Base-by-base conservation (phyloP, 2,113 vertebrate genomes). In the Struthio camelus region DNA sequence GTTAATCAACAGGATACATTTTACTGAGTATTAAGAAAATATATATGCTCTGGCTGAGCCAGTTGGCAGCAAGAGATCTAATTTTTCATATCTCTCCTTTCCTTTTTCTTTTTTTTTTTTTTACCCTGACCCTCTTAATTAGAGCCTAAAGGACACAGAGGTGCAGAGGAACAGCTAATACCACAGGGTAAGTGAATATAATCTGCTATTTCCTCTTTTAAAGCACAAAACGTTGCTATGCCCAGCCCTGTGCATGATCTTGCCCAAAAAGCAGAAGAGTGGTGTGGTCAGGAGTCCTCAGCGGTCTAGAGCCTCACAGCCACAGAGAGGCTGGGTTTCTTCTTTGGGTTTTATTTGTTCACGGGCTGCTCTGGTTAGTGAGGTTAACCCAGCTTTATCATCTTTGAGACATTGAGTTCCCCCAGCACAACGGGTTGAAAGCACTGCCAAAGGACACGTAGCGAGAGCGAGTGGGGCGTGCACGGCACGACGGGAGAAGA, bases 1-100 rank as follows among this genome's bases (percentile, higher is more conserved):
- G 86, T 93, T 96, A 95, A 96, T 96, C 95, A 96, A 89, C 93
- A 96, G 87, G 77, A 85, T 71, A 79, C 30, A n/a, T 94, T 92
- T 93, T 85, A 90, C 78, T 91, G 59, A 92, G 71, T 61, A 91
- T 87, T 91, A 86, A 79, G 90, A 90, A 95, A 92, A 96, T 75
- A 75, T 36, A 93, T 85, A 50, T 50, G 27, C 46, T 92, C 50
- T 73, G 79, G 3, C 87, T 86, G 79, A 94, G 92, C 93, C 94
- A 96, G 20, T 14, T 96, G 94, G 97, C 94, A 96, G 69, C 12
- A 14, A 30, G 48, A 82, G 67, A 78, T 38, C 59, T 92, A 48
- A 96, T 95, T 87, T 95, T 90, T 96, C 88, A 85, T 80, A 5
- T 82, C 20, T 81, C 48, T 59, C 54, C 14, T 42, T 50, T 42